Conservation (phyloP, 2,113 vertebrate genomes). For the Dromiciops gliroides region DNA sequence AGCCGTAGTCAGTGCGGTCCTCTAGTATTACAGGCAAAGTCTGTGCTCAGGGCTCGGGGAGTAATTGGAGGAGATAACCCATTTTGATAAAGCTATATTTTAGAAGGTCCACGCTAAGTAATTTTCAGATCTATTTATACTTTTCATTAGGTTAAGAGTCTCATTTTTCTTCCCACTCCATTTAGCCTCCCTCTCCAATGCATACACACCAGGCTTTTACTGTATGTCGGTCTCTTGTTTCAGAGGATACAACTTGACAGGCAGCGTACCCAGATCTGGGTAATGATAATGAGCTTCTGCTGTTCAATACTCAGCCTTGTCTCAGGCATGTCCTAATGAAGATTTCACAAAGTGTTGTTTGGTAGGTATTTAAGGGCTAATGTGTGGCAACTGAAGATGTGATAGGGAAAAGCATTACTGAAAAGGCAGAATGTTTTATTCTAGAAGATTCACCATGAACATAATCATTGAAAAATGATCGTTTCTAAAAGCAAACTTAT, state of each 20-base stretch:
- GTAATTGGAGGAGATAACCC: constrained; percentile 8
- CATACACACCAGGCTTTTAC: background rate
- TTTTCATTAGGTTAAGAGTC: background rate
- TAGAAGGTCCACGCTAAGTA: background rate
- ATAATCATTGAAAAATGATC: constrained; percentile 76
- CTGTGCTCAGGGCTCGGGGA: background rate
- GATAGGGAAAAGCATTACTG: constrained; percentile 57
- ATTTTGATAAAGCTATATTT: background rate
- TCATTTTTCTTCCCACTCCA: background rate
- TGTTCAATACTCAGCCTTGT: background rate
- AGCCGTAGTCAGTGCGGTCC: background rate
- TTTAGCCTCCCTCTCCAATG: background rate
- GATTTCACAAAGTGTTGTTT: constrained; percentile 41
- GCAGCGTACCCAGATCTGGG: background rate
- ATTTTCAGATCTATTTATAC: constrained; percentile 4
- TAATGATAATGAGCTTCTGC: constrained; percentile 4
- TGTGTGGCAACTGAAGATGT: constrained; percentile 69
- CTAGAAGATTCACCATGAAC: constrained; percentile 62
- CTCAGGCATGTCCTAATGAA: background rate
- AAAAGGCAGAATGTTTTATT: constrained; percentile 69
- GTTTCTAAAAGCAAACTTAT: constrained; percentile 77
- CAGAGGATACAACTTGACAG: background rate
- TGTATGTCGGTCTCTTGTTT: background rate
- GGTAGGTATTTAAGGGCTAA: constrained; percentile 48
- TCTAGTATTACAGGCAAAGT: background rate